phyloP scores from a whole-genome alignment of 2,797 vertebrate species.

The Onychomys torridus region DNA sequence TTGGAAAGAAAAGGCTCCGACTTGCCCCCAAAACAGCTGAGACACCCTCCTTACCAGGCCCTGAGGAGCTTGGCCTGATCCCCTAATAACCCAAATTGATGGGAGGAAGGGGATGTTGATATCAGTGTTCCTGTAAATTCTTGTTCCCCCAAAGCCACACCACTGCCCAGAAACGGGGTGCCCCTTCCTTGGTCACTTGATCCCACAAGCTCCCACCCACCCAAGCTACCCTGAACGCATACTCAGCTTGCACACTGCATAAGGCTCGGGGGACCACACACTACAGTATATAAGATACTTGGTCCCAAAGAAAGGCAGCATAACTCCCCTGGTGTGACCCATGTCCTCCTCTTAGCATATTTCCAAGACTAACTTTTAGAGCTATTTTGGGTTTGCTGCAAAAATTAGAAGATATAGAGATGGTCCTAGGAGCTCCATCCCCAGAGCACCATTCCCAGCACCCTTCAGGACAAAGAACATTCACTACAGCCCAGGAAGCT shows the following conservation, averaged over 20 bases:
- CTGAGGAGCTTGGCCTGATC: neutral
- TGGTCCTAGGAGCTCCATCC: too few relatives aligned
- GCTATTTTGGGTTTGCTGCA: neutral
- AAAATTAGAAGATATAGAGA: neutral
- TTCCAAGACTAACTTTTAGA: neutral
- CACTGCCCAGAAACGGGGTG: neutral
- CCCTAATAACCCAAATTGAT: neutral
- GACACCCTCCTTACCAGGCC: neutral
- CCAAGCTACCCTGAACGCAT: accelerated
- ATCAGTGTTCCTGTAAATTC: neutral
- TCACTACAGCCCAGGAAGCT: neutral
- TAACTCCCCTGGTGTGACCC: accelerated
- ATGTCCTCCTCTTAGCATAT: neutral
- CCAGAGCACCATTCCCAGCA: too few relatives aligned
- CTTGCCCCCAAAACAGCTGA: neutral
- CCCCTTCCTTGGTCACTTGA: neutral
- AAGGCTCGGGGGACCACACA: accelerated
- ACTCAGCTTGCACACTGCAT: neutral
- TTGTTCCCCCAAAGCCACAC: neutral
- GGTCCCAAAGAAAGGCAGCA: neutral
- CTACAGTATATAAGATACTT: neutral
- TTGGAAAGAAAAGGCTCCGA: neutral
- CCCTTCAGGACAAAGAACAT: neutral
- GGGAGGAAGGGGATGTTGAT: neutral
- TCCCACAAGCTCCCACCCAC: neutral